Conservation (phyloP, 2,113 vertebrate species). For the Pitta sordida region DNA sequence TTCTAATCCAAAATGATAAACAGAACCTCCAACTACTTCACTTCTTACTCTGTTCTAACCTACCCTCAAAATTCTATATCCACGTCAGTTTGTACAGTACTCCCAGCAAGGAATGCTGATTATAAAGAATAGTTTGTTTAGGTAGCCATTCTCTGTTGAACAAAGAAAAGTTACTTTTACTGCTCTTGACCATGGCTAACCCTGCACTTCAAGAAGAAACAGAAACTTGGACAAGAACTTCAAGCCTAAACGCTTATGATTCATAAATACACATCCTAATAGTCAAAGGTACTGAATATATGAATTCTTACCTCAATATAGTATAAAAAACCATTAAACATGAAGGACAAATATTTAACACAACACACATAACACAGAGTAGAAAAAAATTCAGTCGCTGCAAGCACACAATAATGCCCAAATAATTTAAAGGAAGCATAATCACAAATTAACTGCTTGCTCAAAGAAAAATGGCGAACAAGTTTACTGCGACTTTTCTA, state of each 20-base stretch:
- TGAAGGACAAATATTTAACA: not conserved
- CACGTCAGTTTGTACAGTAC: not conserved
- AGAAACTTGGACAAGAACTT: not conserved
- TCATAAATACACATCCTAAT: not conserved
- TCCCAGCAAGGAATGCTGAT: not conserved
- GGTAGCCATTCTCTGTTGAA: not conserved
- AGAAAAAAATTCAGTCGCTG: not conserved
- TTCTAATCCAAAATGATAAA: not conserved
- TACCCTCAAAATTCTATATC: not conserved
- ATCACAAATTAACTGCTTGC: not conserved
- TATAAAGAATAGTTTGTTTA: not conserved
- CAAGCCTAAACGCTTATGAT: not conserved
- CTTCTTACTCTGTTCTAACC: not conserved
- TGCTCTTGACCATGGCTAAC: not conserved
- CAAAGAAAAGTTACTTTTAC: not conserved
- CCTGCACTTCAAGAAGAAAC: not conserved
- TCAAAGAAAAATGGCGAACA: not conserved
- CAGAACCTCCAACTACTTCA: not conserved
- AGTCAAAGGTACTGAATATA: not conserved
- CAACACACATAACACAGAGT: not conserved
- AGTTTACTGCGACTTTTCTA: not conserved
- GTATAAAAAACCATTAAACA: not conserved
- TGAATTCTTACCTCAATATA: not conserved
- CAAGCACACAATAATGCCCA: not conserved
- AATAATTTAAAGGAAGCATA: not conserved